Base-by-base conservation (phyloP, 1,140 invertebrate genomes). In the Eubasilissa regina region DNA sequence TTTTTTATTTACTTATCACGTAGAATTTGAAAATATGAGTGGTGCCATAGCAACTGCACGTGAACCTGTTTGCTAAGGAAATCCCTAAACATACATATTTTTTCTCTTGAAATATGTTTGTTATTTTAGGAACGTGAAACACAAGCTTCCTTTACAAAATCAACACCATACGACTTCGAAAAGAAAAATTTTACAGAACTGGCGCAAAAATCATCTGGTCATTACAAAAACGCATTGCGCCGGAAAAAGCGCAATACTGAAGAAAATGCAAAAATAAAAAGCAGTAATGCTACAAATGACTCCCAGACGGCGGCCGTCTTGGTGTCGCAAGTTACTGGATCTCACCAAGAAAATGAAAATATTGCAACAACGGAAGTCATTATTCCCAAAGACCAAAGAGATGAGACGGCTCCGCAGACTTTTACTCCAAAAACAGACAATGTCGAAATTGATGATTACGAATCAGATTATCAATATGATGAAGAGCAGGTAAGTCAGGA, bases 71-170 rank as follows among this genome's bases (percentile, higher is more conserved):
- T 11, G 1, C 17, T 45, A 9, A 48, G 35, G n/a, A 45, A 1
- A 21, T 25, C 13, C 9, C 21, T 0, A 62, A 15, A 25, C 58
- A 62, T 9, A 21, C 58, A 21, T 19, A 21, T 62, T 62, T 62
- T 62, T 79, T 80, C 48, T 77, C 48, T 77, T 79, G 70, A 48
- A 62, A 68, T 60, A 44, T 62, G 48, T 75, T 66, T 76, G 51
- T 72, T 81, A 77, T 82, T 81, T 72, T 77, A 81, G 80, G 80
- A 76, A 44, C 15, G 44, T 19, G 73, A 73, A 73, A 81, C 80
- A 35, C 74, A 79, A 74, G 80, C 45, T 15, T 43, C 48, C 45
- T 73, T 70, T 68, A 55, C 51, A 25, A 74, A 48, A 45, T 19
- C 45, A 13, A 60, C 15, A 19, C 17, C 15, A 45, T 47, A 21